Conservation (phyloP, 2,113 vertebrate genomes). For the Lasiurus cinereus region DNA sequence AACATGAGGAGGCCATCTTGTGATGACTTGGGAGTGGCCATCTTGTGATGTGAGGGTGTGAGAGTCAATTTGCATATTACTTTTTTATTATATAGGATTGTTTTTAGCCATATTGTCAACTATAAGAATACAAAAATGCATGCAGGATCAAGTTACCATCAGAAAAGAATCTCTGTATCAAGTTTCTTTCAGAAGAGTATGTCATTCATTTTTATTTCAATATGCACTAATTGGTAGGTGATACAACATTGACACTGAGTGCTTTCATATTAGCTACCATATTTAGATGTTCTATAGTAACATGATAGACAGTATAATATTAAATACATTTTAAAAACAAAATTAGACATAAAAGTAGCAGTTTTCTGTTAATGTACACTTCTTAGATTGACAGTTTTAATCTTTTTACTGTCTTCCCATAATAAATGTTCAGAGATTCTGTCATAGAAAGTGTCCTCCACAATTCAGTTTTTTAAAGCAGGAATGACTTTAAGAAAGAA, state of each 20-base stretch:
- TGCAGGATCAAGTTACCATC: neutral
- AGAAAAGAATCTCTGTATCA: conserved; percentile 24
- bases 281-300: conserved; percentile 74
- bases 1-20: no score
- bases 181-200: conserved; percentile 62
- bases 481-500: conserved; percentile 60
- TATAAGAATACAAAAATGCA: neutral
- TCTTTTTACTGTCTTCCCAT: conserved; percentile 74
- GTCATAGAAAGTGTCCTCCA: conserved; percentile 79
- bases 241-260: conserved; percentile 76
- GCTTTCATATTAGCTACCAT: conserved; percentile 82
- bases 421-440: conserved; percentile 79
- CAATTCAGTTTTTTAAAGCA: conserved; percentile 61
- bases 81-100: neutral
- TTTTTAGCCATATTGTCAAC: neutral
- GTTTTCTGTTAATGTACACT: conserved; percentile 79
- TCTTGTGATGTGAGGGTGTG: no score
- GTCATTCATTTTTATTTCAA: conserved; percentile 78
- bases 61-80: no score
- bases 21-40: no score
- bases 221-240: conserved; percentile 77
- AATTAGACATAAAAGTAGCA: conserved; percentile 78
- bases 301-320: conserved; percentile 81
- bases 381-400: conserved; percentile 83
- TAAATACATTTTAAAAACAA: conserved; percentile 83